A percentile compares a stretch with the other conserved stretches of the same genome.
Evolutionary conservation across 2,888 invertebrate species (phyloP).

Genomic region (Eulithis testata): DNA sequence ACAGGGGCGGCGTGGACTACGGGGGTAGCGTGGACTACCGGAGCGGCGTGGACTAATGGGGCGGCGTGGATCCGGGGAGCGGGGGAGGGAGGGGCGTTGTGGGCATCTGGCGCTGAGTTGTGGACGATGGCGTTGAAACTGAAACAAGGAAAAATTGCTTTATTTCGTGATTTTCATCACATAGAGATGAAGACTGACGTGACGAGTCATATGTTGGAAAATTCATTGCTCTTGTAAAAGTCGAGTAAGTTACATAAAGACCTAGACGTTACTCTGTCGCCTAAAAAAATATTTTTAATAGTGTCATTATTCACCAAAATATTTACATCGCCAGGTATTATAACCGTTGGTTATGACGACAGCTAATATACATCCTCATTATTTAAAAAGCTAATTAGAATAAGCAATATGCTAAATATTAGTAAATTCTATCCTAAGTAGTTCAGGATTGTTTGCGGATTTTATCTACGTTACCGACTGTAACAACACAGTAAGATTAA

Average conservation of each 20-base stretch:
- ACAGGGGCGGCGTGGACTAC: constrained; percentile 42
- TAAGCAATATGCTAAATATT: not conserved
- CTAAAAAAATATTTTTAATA: constrained; percentile 20
- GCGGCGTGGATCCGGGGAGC: constrained; percentile 44
- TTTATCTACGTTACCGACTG: constrained; percentile 72
- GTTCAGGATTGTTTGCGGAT: constrained; percentile 52
- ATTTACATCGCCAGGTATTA: not conserved
- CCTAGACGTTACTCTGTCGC: constrained; percentile 22
- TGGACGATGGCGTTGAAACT: constrained; percentile 79
- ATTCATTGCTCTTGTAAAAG: no score
- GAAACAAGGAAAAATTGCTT: constrained; percentile 35
- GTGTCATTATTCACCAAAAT: not conserved
- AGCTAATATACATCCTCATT: not conserved
- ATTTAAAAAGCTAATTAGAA: not conserved
- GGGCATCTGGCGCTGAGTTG: constrained; percentile 41
- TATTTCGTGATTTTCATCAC: not conserved
- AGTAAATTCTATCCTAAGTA: constrained; percentile 14
- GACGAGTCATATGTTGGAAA: no score
- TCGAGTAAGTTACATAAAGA: no score
- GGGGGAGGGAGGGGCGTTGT: constrained; percentile 36
- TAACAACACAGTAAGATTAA: constrained; percentile 61
- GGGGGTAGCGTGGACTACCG: constrained; percentile 30
- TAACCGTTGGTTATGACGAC: not conserved
- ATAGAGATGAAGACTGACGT: no score
- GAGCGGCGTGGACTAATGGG: constrained; percentile 40